Evolutionary conservation across 2,888 invertebrate species (phyloP).

Genomic region (Stenurella melanura): DNA sequence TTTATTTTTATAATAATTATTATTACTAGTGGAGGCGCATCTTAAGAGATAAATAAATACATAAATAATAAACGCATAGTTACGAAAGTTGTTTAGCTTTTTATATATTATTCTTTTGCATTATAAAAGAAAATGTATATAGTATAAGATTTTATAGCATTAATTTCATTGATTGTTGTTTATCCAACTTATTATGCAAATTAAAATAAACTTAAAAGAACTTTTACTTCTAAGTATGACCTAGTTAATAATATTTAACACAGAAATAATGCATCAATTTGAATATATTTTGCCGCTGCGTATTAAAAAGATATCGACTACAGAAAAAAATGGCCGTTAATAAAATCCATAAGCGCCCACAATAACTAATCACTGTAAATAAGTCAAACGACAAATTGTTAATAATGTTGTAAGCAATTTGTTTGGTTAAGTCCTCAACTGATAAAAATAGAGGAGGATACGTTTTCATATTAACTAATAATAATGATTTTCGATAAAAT

Average conservation of each 20-base stretch:
- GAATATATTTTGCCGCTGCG: slow-evolving; percentile 42
- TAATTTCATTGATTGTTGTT: slow-evolving; percentile 48
- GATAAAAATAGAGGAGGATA: slow-evolving; percentile 30
- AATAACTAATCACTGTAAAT: slow-evolving; percentile 38
- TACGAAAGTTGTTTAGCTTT: not conserved
- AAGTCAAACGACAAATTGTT: slow-evolving; percentile 41
- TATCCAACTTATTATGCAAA: slow-evolving; percentile 53
- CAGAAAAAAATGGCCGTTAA: slow-evolving; percentile 46
- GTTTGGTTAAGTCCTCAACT: slow-evolving; percentile 1
- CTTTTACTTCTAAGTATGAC: slow-evolving; percentile 60
- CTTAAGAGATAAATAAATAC: not conserved
- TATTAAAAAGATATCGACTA: slow-evolving; percentile 40
- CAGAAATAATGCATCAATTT: slow-evolving; percentile 10
- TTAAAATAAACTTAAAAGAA: slow-evolving; percentile 55
- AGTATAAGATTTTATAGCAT: slow-evolving; percentile 19
- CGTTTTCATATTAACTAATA: slow-evolving; percentile 18
- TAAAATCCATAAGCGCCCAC: slow-evolving; percentile 46
- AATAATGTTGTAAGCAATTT: slow-evolving; percentile 24
- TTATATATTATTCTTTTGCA: not conserved
- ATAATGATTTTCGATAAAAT: slow-evolving; percentile 13
- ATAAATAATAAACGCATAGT: not conserved
- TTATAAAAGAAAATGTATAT: slow-evolving; percentile 7
- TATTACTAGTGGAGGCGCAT: not conserved
- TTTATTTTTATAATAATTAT: too few species aligned
- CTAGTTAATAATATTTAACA: slow-evolving; percentile 53